Evolutionary conservation across 2,888 invertebrate species (phyloP), one percentile per base, ranked within the genome.

Genomic region (Dermolepida albohirtum): DNA sequence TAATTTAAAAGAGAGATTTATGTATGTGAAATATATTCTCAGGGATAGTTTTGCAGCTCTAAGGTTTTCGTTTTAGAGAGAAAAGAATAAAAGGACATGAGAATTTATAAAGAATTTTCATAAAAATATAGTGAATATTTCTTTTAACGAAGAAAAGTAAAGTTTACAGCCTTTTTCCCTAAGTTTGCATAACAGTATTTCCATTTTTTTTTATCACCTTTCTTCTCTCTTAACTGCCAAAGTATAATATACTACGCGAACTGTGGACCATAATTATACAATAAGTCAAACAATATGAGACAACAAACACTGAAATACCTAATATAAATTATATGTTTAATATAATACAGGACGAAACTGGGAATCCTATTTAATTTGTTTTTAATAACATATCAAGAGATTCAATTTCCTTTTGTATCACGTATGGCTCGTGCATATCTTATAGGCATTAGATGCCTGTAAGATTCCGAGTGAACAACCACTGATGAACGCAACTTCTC

Each of bases 11-110:
- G 44, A 29, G 59, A 59, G 44, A 59, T 59, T 59, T 59, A 59
- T 47, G 59, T 59, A 44, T 6, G 34, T 34, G 34, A 34, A 59
- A 44, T 11, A 40, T 22, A 59, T 59, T 59, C 59, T 59, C 59
- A 59, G 59, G 59, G 59, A 59, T 59, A 44, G 59, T 59, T 59
- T 59, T 59, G 59, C 59, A 59, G 59, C 59, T 59, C 59, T 34
- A 14, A 44, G 44, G 41, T 57, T 59, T 27, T 14, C 22, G 12
- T 34, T 34, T 34, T 34, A 34, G 34, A 10, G 34, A 34, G 34
- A 55, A n/a, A 55, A 40, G 41, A 29, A 12, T 12, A 16, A 54
- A 54, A 43, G 27, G 1, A 22, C 22, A 2, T 22, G 22, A 22
- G 22, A 22, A 22, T 22, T 4, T 22, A 22, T 22, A 22, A 4